Evolutionary conservation across 2,113 vertebrate genomes (phyloP), one percentile per base, ranked within the genome.

Genomic region (Ciconia boyciana): DNA sequence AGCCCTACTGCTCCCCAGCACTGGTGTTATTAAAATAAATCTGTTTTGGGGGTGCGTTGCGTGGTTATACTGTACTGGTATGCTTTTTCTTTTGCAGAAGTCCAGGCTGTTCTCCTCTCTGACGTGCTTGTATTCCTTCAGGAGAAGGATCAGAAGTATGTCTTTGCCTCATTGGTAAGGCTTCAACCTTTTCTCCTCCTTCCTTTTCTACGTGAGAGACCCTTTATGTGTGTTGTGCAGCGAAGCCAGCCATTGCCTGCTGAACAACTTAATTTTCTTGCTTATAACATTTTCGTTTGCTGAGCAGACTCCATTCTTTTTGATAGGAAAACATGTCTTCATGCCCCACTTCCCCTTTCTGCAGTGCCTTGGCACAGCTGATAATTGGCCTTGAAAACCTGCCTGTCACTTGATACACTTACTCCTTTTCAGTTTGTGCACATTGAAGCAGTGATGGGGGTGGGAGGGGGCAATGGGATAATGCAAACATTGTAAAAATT

Each of bases 111-210:
- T 82, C 98, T 99, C 13, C 98, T 99, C 43, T 99, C 99, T 32
- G 99, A 99, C 34, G 96, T 99, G 81, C 97, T 99, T 7, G 94
- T 99, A 70, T 99, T 99, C 98, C 98, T 99, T 82, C 99, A 99
- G 96, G 99, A 99, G 96, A 99, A 99, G 94, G 99, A 99, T 96
- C 99, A 99, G 98, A 99, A 99, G 94, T 99, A 99, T 17, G 92
- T 99, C 80, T 99, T 99, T 74, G 99, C 99, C 24, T 99, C 99
- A 94, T 96, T 99, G 99, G 99, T 99, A 99, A 96, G 99, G 83
- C 71, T 93, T 86, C 43, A 64, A 3, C 46, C 7, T 17, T 92
- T 86, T 83, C 22, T 86, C 13, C 43, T 65, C 48, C 34, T 92
- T 48, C 9, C 6, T 91, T 87, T 93, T 46, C 36, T 20, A 0